Evolutionary conservation across 2,888 invertebrate genomes (phyloP).

Genomic region (Volucella inanis): DNA sequence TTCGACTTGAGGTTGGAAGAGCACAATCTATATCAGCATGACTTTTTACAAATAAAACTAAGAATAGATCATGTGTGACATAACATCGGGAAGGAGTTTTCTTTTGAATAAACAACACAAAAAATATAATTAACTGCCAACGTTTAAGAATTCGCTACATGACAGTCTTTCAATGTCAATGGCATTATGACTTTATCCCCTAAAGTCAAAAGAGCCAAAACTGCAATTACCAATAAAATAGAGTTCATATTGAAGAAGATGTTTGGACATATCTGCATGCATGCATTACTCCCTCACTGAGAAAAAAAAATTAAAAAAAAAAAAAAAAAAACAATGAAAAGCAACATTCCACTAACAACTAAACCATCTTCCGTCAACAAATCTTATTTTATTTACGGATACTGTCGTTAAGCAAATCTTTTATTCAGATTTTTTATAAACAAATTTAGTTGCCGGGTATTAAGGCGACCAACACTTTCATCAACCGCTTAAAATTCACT

Average conservation of each 20-base stretch:
- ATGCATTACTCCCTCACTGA: constrained; percentile 19
- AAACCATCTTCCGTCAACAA: background rate
- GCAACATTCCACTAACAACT: constrained; percentile 11
- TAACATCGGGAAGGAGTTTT: constrained; percentile 3
- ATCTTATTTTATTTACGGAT: too few relatives aligned
- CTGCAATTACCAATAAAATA: constrained; percentile 34
- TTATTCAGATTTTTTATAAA: too few relatives aligned
- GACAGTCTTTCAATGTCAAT: constrained; percentile 41
- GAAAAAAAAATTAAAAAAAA: background rate
- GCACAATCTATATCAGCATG: too few relatives aligned
- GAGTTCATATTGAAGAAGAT: constrained; percentile 24
- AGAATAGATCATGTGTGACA: background rate
- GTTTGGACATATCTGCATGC: background rate
- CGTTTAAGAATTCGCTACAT: constrained; percentile 16
- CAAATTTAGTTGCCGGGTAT: too few relatives aligned
- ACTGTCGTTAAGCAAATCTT: too few relatives aligned
- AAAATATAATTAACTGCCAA: background rate
- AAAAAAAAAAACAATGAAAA: background rate
- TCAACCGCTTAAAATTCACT: too few relatives aligned
- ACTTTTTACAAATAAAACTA: background rate
- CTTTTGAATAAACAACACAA: background rate
- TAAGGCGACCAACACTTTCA: too few relatives aligned
- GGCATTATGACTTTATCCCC: constrained; percentile 12
- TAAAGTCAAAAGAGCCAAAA: constrained; percentile 7
- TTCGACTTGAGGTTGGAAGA: too few relatives aligned